Percentiles rank a stretch among this genome's conserved stretches.
Conservation (phyloP, 2,113 vertebrate genomes). For the Urocolius indicus region DNA sequence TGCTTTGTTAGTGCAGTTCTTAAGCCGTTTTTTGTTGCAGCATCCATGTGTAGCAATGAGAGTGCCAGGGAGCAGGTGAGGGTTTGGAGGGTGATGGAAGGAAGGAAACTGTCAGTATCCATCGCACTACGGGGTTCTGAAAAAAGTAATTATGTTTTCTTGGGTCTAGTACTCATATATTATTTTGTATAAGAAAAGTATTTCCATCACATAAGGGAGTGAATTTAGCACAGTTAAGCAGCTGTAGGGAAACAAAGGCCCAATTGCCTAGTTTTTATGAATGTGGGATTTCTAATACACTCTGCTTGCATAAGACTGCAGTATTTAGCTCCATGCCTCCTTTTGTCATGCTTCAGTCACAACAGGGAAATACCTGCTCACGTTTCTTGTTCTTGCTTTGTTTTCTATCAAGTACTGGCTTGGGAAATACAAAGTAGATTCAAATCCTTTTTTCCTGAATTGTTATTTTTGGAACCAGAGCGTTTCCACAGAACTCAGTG, state of each 20-base stretch:
- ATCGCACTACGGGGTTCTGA: rapidly evolving
- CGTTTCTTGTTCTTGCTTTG: not conserved
- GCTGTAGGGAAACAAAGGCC: not conserved
- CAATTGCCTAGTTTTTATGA: not conserved
- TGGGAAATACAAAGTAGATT: not conserved
- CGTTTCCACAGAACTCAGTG: not conserved
- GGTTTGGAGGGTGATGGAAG: not conserved
- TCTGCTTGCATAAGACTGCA: not conserved
- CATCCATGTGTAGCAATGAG: not conserved
- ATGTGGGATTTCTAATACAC: not conserved
- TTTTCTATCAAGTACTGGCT: not conserved
- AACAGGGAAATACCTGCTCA: not conserved
- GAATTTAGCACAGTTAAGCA: not conserved
- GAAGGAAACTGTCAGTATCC: not conserved
- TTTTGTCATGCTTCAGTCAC: not conserved
- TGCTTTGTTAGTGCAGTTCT: not conserved
- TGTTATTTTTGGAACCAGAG: not conserved
- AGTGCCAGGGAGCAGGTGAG: not conserved
- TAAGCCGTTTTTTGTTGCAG: not conserved
- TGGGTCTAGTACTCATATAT: not conserved
- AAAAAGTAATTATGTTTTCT: not conserved
- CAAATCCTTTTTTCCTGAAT: not conserved
- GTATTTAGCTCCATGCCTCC: not conserved
- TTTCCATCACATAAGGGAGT: not conserved
- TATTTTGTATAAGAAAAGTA: not conserved